Evolutionary conservation across 2,113 vertebrate species (phyloP), one percentile per base, ranked within the genome.

Genomic region (Grammomys surdaster): DNA sequence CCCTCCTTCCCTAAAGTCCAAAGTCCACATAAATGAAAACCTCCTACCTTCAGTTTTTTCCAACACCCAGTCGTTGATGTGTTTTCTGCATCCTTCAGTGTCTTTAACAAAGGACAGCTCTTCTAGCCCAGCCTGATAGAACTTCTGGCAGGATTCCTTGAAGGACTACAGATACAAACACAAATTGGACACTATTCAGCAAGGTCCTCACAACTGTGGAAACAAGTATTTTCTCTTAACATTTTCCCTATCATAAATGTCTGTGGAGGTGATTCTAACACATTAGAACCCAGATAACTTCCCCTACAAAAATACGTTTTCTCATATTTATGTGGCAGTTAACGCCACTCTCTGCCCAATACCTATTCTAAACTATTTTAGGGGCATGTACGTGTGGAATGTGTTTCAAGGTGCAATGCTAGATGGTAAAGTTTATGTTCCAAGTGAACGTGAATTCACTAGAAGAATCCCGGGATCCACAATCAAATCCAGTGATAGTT

Each of bases 1-100:
- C 20, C 14, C 19, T 36, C 14, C 17, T 0, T 7, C 28, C 40
- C 3, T 17, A 20, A 9, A 48, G 0, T 10, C 84, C n/a, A 48
- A 26, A 20, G 56, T 11, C 60, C 19, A 12, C 14, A 0, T 17
- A 51, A 48, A 72, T 0, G 0, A 85, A 46, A 63, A 85, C n/a
- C 65, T 54, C 98, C 98, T 93, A 99, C 99, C 98, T 96, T 99
- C 98, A 0, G 99, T 99, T 97, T 98, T 99, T 77, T 99, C 95
- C 88, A 98, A 98, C 19, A 99, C 99, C 99, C 99, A 99, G 94
- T 40, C 77, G 76, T 99, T 99, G 96, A 99, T 99, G 93, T 99
- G 98, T 3, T 89, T 98, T 93, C 99, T 98, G 96, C 98, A 98
- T 7, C 97, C 97, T 40, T 99, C 99, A 2, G 98, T 26, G n/a